Base-by-base conservation (phyloP, 2,888 invertebrate species). In the Micoletzkya japonica region DNA sequence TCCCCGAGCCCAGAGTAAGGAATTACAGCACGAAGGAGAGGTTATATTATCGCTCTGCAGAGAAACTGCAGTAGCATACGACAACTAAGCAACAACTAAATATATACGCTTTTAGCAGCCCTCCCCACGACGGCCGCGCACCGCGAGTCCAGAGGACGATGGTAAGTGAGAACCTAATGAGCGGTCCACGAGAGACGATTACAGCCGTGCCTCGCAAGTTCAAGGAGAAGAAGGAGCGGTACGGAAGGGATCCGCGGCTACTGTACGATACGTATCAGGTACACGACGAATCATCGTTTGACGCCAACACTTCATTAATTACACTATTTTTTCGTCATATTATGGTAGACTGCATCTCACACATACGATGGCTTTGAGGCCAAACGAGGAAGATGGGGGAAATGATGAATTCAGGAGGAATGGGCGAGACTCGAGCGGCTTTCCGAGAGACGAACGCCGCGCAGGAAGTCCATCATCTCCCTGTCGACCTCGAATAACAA, bases 151-250 rank as follows among this genome's bases (percentile, higher is more conserved):
- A 26, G 52, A 37, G 44, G 64, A 66, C 54, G 7, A n/a, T 54
- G 4, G 54, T 14, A n/a, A 7, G 7, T 54, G 7, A 54, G 10
- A 54, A n/a, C 24, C 17, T 54, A 14, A 17, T 24, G 54, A 54
- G 7, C 7, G 20, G 26, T 24, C 7, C 10, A n/a, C 14, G 24
- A 14, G 10, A 20, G 44, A n/a, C 26, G 26, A 54, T n/a, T n/a
- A n/a, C 24, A 73, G 36, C 70, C 78, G 83, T 79, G 7, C 83
- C 83, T 0, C 79, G 77, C 56, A 74, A 76, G 56, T 84, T 84
- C 72, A 74, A 75, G 56, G 84, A 84, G 68, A 84, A 84, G 72
- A 82, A 82, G 64, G 78, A 83, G 71, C 79, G 80, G 70, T 84
- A 84, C 66, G 84, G 81, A 7, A 70, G 83, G 59, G 83, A 84